These are phyloP conservation scores for Pycnomerus fuliginosus DNA, from an alignment of 2,888 invertebrate species.

Conservation along the genomic window DNA sequence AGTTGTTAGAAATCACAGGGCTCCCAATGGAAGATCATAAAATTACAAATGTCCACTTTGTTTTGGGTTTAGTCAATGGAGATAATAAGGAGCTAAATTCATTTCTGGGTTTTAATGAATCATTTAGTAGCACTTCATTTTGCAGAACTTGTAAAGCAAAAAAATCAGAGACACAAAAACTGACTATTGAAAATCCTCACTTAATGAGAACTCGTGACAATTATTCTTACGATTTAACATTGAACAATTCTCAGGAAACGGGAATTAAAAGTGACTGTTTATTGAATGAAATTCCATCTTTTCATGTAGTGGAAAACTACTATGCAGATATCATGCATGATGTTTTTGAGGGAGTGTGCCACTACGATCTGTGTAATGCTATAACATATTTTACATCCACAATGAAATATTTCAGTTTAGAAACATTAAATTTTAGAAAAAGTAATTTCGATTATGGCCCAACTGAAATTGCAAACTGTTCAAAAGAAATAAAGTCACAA, in stretches of 20 bases:
- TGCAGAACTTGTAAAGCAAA: conserved; percentile 26
- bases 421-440: conserved; percentile 29
- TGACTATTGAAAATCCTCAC: conserved; percentile 13
- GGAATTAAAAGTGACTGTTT: conserved; percentile 21
- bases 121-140: conserved; percentile 25
- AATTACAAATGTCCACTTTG: conserved; percentile 22
- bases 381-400: conserved; percentile 24
- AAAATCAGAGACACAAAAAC: conserved; percentile 16
- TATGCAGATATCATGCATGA: conserved; percentile 22
- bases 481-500: conserved; percentile 21
- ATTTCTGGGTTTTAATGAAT: conserved; percentile 25
- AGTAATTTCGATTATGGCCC: conserved; percentile 31
- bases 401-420: conserved; percentile 28
- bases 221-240: conserved; percentile 21
- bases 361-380: conserved; percentile 27
- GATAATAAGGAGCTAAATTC: conserved; percentile 30
- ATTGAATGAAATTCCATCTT: conserved; percentile 30
- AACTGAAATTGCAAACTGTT: conserved; percentile 29
- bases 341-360: conserved; percentile 26
- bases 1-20: conserved; percentile 22
- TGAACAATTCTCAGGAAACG: conserved; percentile 12
- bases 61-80: conserved; percentile 26
- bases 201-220: conserved; percentile 25
- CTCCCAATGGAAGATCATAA: conserved; percentile 14
- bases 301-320: conserved; percentile 27